Evolutionary conservation across 2,113 vertebrate species (phyloP), one percentile per base, ranked within the genome.

Genomic region (Pelmatolapia mariae): DNA sequence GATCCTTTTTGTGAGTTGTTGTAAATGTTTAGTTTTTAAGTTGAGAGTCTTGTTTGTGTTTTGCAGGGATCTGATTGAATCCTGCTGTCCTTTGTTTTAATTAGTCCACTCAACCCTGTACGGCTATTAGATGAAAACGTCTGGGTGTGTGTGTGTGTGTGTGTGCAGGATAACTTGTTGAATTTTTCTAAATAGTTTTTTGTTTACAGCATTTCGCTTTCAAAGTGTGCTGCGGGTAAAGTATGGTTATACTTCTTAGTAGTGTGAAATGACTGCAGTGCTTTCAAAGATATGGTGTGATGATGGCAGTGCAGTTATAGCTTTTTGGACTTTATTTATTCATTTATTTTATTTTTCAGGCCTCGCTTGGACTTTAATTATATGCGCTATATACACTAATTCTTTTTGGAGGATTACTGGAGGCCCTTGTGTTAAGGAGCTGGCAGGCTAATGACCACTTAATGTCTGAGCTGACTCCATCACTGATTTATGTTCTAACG

Each of bases 141-240:
- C 0, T 22, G 19, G 0, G 52, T 10, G 9, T 22, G 52, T n/a
- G 18, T 59, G 0, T 22, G 10, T 0, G 18, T 10, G 52, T 6
- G 24, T 0, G 59, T 19, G 5, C 4, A 15, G 54, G 24, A 7
- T 26, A 26, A 26, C 22, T 13, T 56, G 22, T 15, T 57, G 54
- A 15, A 15, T 26, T 29, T 57, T 57, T 57, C 7, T 16, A 57
- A 43, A 57, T 29, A 16, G 24, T 9, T 57, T 57, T 15, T 57
- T 29, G 12, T 57, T 57, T 59, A 13, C 24, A 29, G 24, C 13
- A 59, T 29, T 59, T 59, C 24, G 13, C 7, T 59, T 59, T 59
- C 24, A 16, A 26, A 59, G 24, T 8, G 0, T 29, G 12, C 24
- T 16, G 13, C 0, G 4, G 33, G 61, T 68, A 38, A 66, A 66